Evolutionary conservation across 1,140 invertebrate genomes (phyloP), one percentile per base, ranked within the genome.

Genomic region (Bombus balteatus): DNA sequence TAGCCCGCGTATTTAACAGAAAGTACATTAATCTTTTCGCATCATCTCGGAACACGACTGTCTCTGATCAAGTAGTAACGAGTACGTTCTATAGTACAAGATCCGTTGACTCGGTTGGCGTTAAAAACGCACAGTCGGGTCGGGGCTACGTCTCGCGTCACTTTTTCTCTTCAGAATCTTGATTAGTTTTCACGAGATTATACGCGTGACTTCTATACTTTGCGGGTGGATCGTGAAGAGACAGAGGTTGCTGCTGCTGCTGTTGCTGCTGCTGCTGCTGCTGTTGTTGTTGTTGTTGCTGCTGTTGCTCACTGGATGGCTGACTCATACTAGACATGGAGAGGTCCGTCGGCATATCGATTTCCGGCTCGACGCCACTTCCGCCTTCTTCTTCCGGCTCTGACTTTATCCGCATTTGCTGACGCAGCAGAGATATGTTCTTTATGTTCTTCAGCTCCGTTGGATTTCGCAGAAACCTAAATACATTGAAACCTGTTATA

Each of bases 381-480:
- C 91, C 83, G 57, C 78, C 83, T 81, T 96, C 96, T 75, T 96
- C 96, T 87, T 96, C 96, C 39, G 95, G 95, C 88, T 96, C 96
- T 82, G 96, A 96, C 91, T 97, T 97, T 83, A 97, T 97, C 84
- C 96, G 96, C 97, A 97, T 97, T 93, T 98, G 97, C 94, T 98
- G 98, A n/a, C 98, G 96, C 83, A 98, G 94, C 81, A 98, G 94
- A 6, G 98, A 98, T 88, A 98, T 98, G 93, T 98, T 98, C 94
- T 99, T 99, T 73, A 99, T 98, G 93, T 98, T 98, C 92, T 98
- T 98, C 87, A 98, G 94, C 95, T 98, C 98, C 53, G 97, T 98
- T 53, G 98, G 98, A 95, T 98, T 98, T 83, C 98, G 96, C 73
- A 98, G 95, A 94, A 98, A 98, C 94, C 97, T 98, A 87, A 34